Base-by-base conservation (phyloP, 53 echinoderm and acorn worm genomes). In the Mesocentrotus franciscanus region DNA sequence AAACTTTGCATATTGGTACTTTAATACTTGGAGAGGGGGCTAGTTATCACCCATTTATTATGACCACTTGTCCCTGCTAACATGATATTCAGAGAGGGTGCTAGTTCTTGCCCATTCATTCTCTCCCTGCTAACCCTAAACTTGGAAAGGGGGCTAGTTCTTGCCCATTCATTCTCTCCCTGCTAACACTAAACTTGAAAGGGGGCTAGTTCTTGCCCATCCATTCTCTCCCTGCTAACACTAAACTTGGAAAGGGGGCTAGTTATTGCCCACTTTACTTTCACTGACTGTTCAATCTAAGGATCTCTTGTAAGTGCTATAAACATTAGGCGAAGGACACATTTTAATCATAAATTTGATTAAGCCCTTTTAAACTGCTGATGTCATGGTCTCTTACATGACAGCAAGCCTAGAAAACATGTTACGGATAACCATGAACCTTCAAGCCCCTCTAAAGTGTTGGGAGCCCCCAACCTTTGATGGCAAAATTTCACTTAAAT, bases 271-370 rank as follows among this genome's bases (percentile, higher is more conserved):
- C 29, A 29, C 17, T 66, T 66, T 66, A 66, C 17, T 66, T 49
- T 42, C 33, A 36, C 10, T 26, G 1, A 84, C 49, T 20, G 22
- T 22, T 39, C 84, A 8, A 12, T 29, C 49, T 20, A 22, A 8
- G 22, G 36, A 84, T 42, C 84, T 84, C 84, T 49, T 49, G 42
- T 84, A 20, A 49, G 84, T 42, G 84, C 84, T 39, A 32, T 0
- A 39, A 84, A 78, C 42, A 42, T 84, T 49, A 83, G 4, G 0
- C 33, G 84, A 84, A 84, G 84, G 84, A 84, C 84, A 24, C 4
- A 22, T 49, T 42, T 49, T 84, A 42, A 84, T 84, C 84, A 49
- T 84, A 49, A 84, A 84, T 74, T 42, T 84, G 84, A 84, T 84
- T 84, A 84, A 84, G 55, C 24, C 49, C 6, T 84, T 49, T 18